A percentile compares a stretch with the other conserved stretches of the same genome.
Conservation (phyloP, 2,113 vertebrate genomes). For the Rhagologus leucostigma region DNA sequence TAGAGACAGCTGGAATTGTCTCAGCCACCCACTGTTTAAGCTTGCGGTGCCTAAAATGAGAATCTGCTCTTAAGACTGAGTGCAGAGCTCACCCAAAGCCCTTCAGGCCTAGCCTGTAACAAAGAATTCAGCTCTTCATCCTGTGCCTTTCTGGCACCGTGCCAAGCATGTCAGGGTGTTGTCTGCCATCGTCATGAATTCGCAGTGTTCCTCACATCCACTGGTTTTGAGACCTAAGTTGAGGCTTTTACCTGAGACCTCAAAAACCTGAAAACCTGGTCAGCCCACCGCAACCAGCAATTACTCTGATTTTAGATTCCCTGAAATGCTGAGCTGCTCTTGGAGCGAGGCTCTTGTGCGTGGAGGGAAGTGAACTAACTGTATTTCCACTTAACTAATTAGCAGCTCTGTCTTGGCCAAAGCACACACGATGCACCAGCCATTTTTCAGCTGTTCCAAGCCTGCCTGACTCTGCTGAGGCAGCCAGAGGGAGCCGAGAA, state of each 20-base stretch:
- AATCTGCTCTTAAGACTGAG: background rate
- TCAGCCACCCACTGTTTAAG: background rate
- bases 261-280: background rate
- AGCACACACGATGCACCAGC: background rate
- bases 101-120: background rate
- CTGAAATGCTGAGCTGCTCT: background rate
- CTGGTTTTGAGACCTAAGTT: background rate
- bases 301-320: background rate
- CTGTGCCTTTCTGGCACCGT: background rate
- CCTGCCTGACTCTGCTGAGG: background rate
- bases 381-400: conserved; percentile 22
- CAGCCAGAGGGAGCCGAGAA: background rate
- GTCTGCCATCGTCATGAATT: fast-evolving
- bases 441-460: conserved; percentile 3
- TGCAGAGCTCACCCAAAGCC: background rate
- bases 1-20: background rate
- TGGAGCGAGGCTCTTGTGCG: background rate
- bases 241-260: background rate
- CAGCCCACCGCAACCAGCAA: background rate
- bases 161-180: background rate
- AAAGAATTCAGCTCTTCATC: background rate
- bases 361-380: background rate
- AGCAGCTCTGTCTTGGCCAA: background rate
- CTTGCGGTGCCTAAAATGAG: background rate
- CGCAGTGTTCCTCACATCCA: background rate